These are phyloP conservation scores for Ommatoiulus sabulosus DNA, from an alignment of 2,888 invertebrate genomes.

Conservation along the genomic window DNA sequence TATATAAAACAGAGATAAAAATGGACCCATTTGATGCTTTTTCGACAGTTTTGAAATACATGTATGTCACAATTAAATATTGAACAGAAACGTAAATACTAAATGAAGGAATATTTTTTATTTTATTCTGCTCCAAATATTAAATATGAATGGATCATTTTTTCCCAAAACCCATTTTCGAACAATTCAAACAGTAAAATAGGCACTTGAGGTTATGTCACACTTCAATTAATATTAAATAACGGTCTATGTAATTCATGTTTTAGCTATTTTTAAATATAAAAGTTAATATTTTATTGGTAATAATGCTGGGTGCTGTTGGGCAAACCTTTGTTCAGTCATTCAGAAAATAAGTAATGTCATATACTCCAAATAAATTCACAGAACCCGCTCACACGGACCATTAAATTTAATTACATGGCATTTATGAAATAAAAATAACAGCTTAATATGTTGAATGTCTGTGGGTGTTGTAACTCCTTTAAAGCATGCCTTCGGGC, in stretches of 20 bases:
- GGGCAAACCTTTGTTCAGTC: background rate
- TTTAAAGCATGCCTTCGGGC: background rate
- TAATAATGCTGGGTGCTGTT: background rate
- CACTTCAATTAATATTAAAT: background rate
- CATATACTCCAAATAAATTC: background rate
- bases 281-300: too few relatives aligned
- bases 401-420: background rate
- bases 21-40: too few relatives aligned
- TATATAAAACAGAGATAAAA: too few relatives aligned
- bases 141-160: too few relatives aligned
- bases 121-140: too few relatives aligned
- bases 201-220: background rate
- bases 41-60: too few relatives aligned
- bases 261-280: too few relatives aligned
- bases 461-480: background rate
- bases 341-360: background rate
- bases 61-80: too few relatives aligned
- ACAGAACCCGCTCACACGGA: background rate
- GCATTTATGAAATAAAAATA: background rate
- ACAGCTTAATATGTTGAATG: constrained; percentile 2
- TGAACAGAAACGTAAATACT: too few relatives aligned
- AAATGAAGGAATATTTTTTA: too few relatives aligned
- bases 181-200: too few relatives aligned
- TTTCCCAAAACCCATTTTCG: background rate
- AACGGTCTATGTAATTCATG: background rate